A percentile compares a stretch with the other conserved stretches of the same genome.
These are phyloP conservation scores for Aurelia sp. DNA, from an alignment of 30 jellyfish, hydroid and myxozoan species.

Conservation along the genomic window DNA sequence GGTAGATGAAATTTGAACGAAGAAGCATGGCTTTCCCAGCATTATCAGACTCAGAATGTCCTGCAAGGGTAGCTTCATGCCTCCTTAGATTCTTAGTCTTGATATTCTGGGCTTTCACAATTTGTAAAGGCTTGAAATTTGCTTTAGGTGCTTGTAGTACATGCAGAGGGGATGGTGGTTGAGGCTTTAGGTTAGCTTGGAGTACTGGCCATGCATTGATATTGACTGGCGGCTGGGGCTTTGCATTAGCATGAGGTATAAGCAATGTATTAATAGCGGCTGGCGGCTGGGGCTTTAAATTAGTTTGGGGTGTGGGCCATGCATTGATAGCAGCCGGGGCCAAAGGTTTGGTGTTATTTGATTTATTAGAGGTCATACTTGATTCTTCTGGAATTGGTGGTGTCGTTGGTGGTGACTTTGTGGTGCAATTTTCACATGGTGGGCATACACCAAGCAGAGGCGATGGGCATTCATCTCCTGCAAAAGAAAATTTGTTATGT, in stretches of 20 bases:
- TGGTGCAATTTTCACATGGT: conserved; percentile 86
- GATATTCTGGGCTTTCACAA: conserved; percentile 25
- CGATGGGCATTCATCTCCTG: conserved; percentile 97
- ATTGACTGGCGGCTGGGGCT: background rate
- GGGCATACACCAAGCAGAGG: conserved; percentile 98
- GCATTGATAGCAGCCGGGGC: background rate
- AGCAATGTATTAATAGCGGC: conserved; percentile 1
- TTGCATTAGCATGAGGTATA: background rate
- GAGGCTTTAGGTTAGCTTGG: background rate
- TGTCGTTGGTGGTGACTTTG: conserved; percentile 74
- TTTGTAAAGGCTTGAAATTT: background rate
- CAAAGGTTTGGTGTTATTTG: conserved; percentile 5
- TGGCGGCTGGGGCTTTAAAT: background rate
- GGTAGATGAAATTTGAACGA: conserved; percentile 59
- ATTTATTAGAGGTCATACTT: conserved; percentile 67
- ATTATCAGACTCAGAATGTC: conserved; percentile 21
- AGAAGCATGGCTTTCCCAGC: conserved; percentile 53
- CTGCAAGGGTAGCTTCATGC: background rate
- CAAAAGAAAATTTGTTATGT: background rate
- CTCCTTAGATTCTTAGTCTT: conserved; percentile 19
- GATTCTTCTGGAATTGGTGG: conserved; percentile 69
- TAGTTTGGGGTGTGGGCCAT: conserved; percentile 19
- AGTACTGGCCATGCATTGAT: background rate
- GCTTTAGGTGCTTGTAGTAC: background rate
- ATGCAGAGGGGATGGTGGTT: too few species aligned